Evolutionary conservation across 2,797 vertebrate species (phyloP).

Genomic region (Clarias pachynema): DNA sequence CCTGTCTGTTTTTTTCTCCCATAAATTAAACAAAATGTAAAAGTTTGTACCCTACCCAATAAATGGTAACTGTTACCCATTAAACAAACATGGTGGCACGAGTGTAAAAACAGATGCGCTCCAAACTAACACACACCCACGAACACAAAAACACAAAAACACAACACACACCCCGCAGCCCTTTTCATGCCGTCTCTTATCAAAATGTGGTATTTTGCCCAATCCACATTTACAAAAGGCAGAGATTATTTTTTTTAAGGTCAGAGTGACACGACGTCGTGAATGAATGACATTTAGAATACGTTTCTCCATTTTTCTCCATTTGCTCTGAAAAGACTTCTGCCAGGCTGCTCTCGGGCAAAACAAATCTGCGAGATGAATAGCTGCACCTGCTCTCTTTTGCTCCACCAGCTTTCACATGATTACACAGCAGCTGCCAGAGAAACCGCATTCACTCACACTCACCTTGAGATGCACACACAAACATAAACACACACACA

Average conservation of each 20-base stretch:
- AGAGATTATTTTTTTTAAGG: conserved; percentile 86
- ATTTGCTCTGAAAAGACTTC: conserved; percentile 72
- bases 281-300: conserved; percentile 88
- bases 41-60: too few species aligned
- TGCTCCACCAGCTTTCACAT: conserved; percentile 56
- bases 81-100: background rate
- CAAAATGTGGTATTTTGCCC: conserved; percentile 80
- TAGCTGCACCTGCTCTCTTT: conserved; percentile 57
- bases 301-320: conserved; percentile 77
- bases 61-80: background rate
- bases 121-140: conserved; percentile 6
- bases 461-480: conserved; percentile 47
- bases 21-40: background rate
- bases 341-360: conserved; percentile 51
- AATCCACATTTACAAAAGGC: conserved; percentile 80
- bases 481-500: conserved; percentile 1
- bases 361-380: conserved; percentile 60
- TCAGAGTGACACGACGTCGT: conserved; percentile 77
- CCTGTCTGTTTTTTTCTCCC: background rate
- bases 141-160: conserved; percentile 46
- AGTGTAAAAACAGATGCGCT: conserved; percentile 1
- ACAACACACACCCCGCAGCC: conserved; percentile 24
- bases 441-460: conserved; percentile 43
- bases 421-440: conserved; percentile 59
- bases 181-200: conserved; percentile 73